A percentile compares a stretch with the other conserved stretches of the same genome.
Evolutionary conservation across 2,113 vertebrate genomes (phyloP).

Genomic region (Neolamprologus devosi): DNA sequence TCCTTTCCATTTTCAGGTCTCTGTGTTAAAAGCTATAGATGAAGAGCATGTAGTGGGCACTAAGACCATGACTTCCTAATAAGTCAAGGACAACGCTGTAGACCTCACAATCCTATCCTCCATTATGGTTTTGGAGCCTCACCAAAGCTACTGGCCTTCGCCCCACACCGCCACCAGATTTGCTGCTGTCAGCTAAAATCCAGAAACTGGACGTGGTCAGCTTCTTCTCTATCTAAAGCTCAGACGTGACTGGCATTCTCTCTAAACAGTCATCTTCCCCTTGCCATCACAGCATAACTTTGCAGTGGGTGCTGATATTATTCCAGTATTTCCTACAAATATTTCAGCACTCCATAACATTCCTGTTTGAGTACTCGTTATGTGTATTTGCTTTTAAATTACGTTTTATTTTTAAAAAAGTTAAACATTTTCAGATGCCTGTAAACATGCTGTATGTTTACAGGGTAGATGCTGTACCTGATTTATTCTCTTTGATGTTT

Average conservation of each 20-base stretch:
- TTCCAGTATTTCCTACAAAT: not conserved
- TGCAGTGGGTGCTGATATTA: not conserved
- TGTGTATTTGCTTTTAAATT: not conserved
- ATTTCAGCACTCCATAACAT: not conserved
- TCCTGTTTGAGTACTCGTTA: not conserved
- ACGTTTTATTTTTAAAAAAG: not conserved
- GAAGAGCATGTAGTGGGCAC: conserved; percentile 82
- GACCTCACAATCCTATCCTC: conserved; percentile 62
- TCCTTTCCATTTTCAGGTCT: conserved; percentile 67
- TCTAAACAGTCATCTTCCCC: conserved; percentile 54
- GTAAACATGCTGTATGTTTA: not conserved
- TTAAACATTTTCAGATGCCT: not conserved
- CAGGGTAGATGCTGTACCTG: not conserved
- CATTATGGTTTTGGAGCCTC: conserved; percentile 78
- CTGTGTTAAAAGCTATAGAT: conserved; percentile 81
- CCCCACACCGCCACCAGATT: conserved; percentile 69
- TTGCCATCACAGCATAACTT: not conserved
- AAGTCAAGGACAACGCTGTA: conserved; percentile 56
- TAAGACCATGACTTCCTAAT: conserved; percentile 70
- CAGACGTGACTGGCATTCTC: conserved; percentile 73
- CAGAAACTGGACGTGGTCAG: conserved; percentile 36
- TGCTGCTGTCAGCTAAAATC: conserved; percentile 55
- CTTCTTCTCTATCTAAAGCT: conserved; percentile 39
- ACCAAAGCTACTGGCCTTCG: conserved; percentile 85
- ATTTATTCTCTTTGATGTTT: not conserved